Evolutionary conservation across 1,140 invertebrate genomes (phyloP).

Genomic region (Choristoneura fumiferana): DNA sequence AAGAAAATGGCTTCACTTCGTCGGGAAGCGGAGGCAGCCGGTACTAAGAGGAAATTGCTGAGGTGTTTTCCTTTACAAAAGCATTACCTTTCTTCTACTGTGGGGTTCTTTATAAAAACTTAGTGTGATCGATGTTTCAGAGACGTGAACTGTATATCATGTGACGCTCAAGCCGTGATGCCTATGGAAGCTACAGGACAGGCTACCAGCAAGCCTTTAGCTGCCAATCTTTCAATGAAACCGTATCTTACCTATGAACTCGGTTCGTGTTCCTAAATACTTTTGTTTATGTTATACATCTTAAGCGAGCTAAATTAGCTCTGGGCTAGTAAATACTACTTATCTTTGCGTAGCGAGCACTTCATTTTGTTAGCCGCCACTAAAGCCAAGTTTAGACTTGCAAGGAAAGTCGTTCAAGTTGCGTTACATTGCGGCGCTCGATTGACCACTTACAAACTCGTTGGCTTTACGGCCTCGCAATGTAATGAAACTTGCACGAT

Average conservation of each 20-base stretch:
- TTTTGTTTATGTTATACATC: constrained; percentile 23
- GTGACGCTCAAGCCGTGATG: constrained; percentile 85
- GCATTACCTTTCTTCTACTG: not conserved
- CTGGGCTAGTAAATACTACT: too few species aligned
- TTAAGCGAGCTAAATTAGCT: too few species aligned
- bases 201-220: constrained; percentile 65
- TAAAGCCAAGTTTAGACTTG: too few species aligned
- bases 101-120: not conserved
- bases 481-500: too few species aligned
- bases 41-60: constrained; percentile 81
- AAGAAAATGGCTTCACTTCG: constrained; percentile 78
- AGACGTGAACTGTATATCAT: constrained; percentile 86
- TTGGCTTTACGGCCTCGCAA: too few species aligned
- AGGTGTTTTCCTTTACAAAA: constrained; percentile 51
- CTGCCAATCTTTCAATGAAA: constrained; percentile 79
- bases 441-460: too few species aligned
- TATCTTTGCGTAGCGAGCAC: too few species aligned
- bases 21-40: constrained; percentile 84
- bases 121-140: constrained; percentile 47
- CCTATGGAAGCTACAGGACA: constrained; percentile 77
- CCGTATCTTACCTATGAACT: constrained; percentile 84
- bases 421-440: too few species aligned
- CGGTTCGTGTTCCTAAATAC: constrained; percentile 48
- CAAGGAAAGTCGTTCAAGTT: too few species aligned
- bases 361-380: too few species aligned